A percentile compares a stretch with the other conserved stretches of the same genome.
Evolutionary conservation across 2,113 vertebrate species (phyloP).

Genomic region (Carollia perspicillata): DNA sequence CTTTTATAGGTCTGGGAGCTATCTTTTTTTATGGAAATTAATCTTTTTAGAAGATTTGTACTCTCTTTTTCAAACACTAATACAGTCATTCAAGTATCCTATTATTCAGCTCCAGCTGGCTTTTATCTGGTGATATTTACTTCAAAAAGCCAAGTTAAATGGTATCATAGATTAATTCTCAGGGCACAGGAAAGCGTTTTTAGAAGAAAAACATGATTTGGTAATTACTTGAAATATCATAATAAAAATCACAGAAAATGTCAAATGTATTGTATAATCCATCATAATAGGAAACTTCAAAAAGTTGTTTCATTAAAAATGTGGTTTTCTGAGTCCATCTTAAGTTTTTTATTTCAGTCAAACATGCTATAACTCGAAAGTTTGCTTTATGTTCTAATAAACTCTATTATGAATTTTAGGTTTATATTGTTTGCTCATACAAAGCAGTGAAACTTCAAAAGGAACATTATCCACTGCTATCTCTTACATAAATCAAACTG

Average conservation of each 20-base stretch:
- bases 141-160: slow-evolving; percentile 94
- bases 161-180: slow-evolving; percentile 95
- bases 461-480: slow-evolving; percentile 85
- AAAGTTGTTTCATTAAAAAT: slow-evolving; percentile 80
- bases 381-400: slow-evolving; percentile 79
- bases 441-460: slow-evolving; percentile 86
- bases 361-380: slow-evolving; percentile 69
- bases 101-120: slow-evolving; percentile 95
- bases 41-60: slow-evolving; percentile 93
- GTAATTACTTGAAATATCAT: slow-evolving; percentile 87
- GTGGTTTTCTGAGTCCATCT: slow-evolving; percentile 69
- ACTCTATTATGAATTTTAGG: slow-evolving; percentile 80
- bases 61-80: slow-evolving; percentile 93
- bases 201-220: slow-evolving; percentile 85
- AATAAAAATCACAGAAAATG: slow-evolving; percentile 87
- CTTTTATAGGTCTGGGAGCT: slow-evolving; percentile 93
- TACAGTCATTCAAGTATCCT: slow-evolving; percentile 94
- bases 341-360: slow-evolving; percentile 67
- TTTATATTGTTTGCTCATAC: slow-evolving; percentile 78
- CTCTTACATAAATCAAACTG: slow-evolving; percentile 90
- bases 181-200: slow-evolving; percentile 86
- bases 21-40: slow-evolving; percentile 99
- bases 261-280: slow-evolving; percentile 83
- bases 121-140: slow-evolving; percentile 97
- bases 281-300: slow-evolving; percentile 80